These are phyloP conservation scores for Heteropelma amictum DNA, from an alignment of 2,888 invertebrate genomes.

Conservation along the genomic window DNA sequence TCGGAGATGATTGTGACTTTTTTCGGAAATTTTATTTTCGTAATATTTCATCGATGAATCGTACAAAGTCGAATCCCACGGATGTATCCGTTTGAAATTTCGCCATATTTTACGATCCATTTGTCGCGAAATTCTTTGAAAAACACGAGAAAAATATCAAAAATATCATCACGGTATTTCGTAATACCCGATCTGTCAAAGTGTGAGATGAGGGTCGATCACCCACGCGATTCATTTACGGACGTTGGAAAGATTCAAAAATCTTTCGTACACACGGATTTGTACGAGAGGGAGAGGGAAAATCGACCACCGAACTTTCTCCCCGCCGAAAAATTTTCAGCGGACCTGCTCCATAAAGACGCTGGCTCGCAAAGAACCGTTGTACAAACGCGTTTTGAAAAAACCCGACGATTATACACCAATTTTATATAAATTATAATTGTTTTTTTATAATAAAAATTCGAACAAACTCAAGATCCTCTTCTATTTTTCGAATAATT, in stretches of 20 bases:
- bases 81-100: not conserved
- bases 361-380: constrained; percentile 24
- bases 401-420: no score
- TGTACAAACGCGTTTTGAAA: no score
- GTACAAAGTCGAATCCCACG: not conserved
- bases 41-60: no score
- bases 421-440: no score
- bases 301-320: constrained; percentile 37
- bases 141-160: constrained; percentile 1
- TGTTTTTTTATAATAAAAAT: no score
- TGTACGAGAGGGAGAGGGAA: not conserved
- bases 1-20: no score
- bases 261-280: constrained; percentile 7
- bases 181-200: constrained; percentile 21
- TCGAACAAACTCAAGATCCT: no score
- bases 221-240: constrained; percentile 24
- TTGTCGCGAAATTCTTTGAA: no score
- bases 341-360: constrained; percentile 7
- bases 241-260: constrained; percentile 4
- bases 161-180: constrained; percentile 14
- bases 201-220: constrained; percentile 12
- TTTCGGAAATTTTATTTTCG: no score
- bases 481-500: no score
- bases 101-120: no score
- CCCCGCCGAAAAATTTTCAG: constrained; percentile 48